Evolutionary conservation across 2,113 vertebrate species (phyloP).

Genomic region (Ia io): DNA sequence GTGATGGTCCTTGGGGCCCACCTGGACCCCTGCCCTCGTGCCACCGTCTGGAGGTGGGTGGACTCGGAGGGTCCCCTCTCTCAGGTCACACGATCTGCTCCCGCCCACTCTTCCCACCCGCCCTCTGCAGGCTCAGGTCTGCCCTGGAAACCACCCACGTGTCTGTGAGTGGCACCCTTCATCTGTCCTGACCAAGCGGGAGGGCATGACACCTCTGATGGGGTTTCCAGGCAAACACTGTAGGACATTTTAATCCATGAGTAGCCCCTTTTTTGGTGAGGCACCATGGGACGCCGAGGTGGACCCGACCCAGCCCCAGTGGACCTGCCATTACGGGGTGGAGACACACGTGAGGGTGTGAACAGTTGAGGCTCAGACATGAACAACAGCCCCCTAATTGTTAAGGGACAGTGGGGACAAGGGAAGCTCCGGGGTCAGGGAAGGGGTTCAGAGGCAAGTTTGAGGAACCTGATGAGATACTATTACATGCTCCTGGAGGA

Average conservation of each 20-base stretch:
- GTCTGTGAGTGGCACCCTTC: background rate
- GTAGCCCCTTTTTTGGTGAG: accelerated
- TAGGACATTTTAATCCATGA: background rate
- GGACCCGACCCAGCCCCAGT: accelerated
- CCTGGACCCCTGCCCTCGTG: constrained; percentile 28
- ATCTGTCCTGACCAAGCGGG: background rate
- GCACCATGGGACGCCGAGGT: accelerated
- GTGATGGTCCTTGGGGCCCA: background rate
- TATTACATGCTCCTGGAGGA: accelerated
- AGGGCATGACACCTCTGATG: accelerated
- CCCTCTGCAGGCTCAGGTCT: background rate
- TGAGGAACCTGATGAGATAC: accelerated
- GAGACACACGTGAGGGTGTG: accelerated
- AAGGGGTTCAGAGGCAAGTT: background rate
- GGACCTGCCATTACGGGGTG: accelerated
- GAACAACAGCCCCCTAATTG: accelerated
- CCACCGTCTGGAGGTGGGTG: background rate
- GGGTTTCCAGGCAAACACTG: background rate
- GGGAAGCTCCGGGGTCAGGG: accelerated
- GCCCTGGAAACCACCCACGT: background rate
- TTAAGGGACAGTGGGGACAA: background rate
- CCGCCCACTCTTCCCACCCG: accelerated
- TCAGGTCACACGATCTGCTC: background rate
- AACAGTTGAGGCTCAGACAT: background rate
- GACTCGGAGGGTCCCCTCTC: background rate